These are phyloP conservation scores for Cyprinus carpio DNA, from an alignment of 2,113 vertebrate genomes.

Conservation along the genomic window DNA sequence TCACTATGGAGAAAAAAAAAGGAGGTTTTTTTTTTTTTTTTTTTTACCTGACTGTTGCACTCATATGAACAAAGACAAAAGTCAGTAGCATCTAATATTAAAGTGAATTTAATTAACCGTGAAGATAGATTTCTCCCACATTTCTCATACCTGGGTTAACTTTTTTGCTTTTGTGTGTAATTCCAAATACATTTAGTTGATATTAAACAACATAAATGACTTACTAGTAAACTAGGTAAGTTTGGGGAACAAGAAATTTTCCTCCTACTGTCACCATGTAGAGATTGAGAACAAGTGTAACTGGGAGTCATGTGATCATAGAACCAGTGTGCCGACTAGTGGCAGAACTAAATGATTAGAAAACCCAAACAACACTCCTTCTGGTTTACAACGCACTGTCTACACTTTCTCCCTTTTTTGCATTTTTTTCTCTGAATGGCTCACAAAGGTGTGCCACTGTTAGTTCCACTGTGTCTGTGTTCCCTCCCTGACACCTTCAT, in stretches of 20 bases:
- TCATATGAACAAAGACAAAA: not conserved
- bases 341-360: not conserved
- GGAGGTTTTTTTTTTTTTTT: not conserved
- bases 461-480: not conserved
- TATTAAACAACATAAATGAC: not conserved
- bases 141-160: not conserved
- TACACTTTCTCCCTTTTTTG: not conserved
- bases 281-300: not conserved
- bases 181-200: not conserved
- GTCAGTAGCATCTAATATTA: not conserved
- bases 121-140: not conserved
- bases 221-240: not conserved
- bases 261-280: not conserved
- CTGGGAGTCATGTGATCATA: not conserved
- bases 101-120: not conserved
- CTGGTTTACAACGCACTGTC: no score
- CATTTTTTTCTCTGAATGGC: not conserved
- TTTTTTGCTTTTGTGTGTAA: not conserved
- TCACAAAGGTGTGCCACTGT: conserved; percentile 5
- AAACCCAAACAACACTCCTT: no score
- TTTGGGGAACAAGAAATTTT: not conserved
- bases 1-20: not conserved
- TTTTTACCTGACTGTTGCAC: not conserved
- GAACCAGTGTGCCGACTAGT: not conserved
- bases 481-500: not conserved